Evolutionary conservation across 2,797 vertebrate genomes (phyloP).

Genomic region (Phaenicophaeus curvirostris): DNA sequence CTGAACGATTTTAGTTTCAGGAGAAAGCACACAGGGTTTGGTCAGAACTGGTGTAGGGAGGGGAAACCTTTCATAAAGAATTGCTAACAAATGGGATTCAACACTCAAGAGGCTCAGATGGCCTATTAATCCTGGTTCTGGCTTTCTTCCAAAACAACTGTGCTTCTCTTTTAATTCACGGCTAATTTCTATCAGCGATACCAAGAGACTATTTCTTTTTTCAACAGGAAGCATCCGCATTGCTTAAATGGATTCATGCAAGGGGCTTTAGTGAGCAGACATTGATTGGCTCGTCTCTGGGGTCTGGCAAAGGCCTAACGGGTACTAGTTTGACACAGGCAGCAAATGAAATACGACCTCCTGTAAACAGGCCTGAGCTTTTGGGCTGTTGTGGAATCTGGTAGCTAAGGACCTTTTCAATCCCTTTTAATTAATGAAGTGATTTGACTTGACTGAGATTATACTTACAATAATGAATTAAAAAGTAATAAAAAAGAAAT

Average conservation of each 20-base stretch:
- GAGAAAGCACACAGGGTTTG: slow-evolving; percentile 75
- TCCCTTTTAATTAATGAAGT: slow-evolving; percentile 94
- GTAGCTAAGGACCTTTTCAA: slow-evolving; percentile 89
- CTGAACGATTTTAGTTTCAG: slow-evolving; percentile 81
- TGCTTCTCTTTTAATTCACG: slow-evolving; percentile 91
- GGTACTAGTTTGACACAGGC: slow-evolving; percentile 88
- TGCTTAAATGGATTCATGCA: slow-evolving; percentile 90
- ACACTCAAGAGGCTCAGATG: slow-evolving; percentile 92
- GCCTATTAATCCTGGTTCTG: slow-evolving; percentile 94
- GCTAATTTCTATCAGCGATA: slow-evolving; percentile 95
- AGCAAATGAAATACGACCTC: slow-evolving; percentile 95
- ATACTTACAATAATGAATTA: slow-evolving; percentile 84
- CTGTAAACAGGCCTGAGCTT: slow-evolving; percentile 88
- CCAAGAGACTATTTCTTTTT: slow-evolving; percentile 87
- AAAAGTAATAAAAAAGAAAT: slow-evolving; percentile 68
- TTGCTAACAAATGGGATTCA: slow-evolving; percentile 92
- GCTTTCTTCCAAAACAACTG: slow-evolving; percentile 89
- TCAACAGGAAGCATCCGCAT: slow-evolving; percentile 89
- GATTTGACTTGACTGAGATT: slow-evolving; percentile 85
- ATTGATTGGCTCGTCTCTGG: slow-evolving; percentile 92
- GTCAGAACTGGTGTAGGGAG: slow-evolving; percentile 76
- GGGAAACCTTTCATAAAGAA: slow-evolving; percentile 88
- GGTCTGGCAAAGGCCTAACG: slow-evolving; percentile 72
- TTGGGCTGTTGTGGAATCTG: slow-evolving; percentile 84
- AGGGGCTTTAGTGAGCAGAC: slow-evolving; percentile 86